Conservation (phyloP, 2,797 vertebrate genomes). For the Craterocephalus amniculus region DNA sequence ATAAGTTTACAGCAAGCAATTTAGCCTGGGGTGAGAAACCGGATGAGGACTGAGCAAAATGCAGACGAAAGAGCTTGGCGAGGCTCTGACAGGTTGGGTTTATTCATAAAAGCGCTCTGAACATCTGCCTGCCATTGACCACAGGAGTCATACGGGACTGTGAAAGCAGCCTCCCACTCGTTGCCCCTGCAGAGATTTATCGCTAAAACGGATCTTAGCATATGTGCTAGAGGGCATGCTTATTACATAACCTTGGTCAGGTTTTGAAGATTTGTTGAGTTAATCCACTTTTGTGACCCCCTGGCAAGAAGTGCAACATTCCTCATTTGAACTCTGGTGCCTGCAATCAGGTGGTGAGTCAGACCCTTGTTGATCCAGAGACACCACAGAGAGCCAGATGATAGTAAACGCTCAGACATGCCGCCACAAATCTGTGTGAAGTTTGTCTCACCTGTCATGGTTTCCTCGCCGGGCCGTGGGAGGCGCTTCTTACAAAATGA, state of each 20-base stretch:
- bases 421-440: neutral
- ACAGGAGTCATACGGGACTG: slow-evolving; percentile 72
- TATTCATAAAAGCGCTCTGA: slow-evolving; percentile 59
- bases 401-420: slow-evolving; percentile 32
- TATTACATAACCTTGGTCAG: slow-evolving; percentile 23
- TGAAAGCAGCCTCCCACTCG: slow-evolving; percentile 74
- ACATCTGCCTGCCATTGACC: slow-evolving; percentile 61
- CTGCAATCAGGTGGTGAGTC: slow-evolving; percentile 39
- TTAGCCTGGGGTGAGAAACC: slow-evolving; percentile 55
- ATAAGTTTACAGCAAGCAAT: slow-evolving; percentile 33
- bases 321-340: slow-evolving; percentile 6
- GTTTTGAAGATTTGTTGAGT: slow-evolving; percentile 3
- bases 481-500: slow-evolving; percentile 54
- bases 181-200: slow-evolving; percentile 62
- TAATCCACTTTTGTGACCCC: slow-evolving; percentile 13
- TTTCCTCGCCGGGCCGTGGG: slow-evolving; percentile 11
- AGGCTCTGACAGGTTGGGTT: slow-evolving; percentile 50
- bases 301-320: neutral
- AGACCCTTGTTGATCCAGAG: slow-evolving; percentile 24
- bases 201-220: slow-evolving; percentile 40
- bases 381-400: slow-evolving; percentile 7
- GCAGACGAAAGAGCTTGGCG: slow-evolving; percentile 49
- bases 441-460: slow-evolving; percentile 36
- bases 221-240: slow-evolving; percentile 26
- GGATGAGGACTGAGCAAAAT: slow-evolving; percentile 43